phyloP scores from a whole-genome alignment of 1,140 invertebrate genomes.

The Scylla paramamosain region DNA sequence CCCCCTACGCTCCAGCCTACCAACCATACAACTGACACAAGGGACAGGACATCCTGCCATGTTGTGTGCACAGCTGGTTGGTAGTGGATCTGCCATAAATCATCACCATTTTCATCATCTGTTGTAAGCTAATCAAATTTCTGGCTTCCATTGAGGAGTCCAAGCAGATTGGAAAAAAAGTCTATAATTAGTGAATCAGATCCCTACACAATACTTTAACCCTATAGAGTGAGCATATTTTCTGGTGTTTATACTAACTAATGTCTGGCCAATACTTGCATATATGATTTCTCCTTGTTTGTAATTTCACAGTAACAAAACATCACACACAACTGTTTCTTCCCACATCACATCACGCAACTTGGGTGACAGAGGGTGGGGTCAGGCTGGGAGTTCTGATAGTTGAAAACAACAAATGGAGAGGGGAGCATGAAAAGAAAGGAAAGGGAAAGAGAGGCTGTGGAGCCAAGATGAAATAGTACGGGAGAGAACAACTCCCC shows the following conservation, averaged over 20 bases:
- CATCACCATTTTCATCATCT: constrained; percentile 40
- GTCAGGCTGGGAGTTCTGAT: not conserved
- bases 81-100: not conserved
- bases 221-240: constrained; percentile 53
- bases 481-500: not conserved
- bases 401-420: constrained; percentile 34
- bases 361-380: constrained; percentile 29
- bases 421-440: constrained; percentile 68
- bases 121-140: constrained; percentile 27
- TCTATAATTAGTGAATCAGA: constrained; percentile 36
- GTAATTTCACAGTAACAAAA: constrained; percentile 51
- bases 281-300: constrained; percentile 24
- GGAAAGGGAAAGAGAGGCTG: constrained; percentile 27
- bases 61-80: not conserved
- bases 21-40: not conserved
- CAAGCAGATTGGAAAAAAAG: constrained; percentile 36
- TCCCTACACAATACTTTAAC: constrained; percentile 57
- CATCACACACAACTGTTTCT: not conserved
- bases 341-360: constrained; percentile 34
- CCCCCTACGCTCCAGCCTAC: not conserved
- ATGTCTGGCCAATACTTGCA: not conserved
- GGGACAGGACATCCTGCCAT: not conserved
- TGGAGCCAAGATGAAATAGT: not conserved
- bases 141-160: not conserved
- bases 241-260: constrained; percentile 10